Conservation (phyloP, 2,797 vertebrate genomes). For the Aerospiza tachiro region DNA sequence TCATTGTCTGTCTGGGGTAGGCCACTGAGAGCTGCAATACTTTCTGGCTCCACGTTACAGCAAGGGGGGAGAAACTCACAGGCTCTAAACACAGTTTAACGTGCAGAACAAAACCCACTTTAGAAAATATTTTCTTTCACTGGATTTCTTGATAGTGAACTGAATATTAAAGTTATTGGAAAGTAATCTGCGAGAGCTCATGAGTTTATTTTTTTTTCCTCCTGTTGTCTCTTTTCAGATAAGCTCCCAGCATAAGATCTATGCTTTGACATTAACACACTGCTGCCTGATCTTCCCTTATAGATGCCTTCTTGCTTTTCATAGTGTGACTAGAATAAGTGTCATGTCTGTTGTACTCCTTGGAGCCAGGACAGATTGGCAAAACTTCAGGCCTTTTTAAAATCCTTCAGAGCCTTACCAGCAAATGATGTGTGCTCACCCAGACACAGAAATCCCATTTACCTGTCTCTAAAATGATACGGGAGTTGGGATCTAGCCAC, state of each 20-base stretch:
- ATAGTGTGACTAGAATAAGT: neutral
- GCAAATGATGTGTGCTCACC: fast-evolving
- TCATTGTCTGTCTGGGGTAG: neutral
- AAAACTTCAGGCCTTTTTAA: neutral
- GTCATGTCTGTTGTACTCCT: neutral
- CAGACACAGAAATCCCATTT: neutral
- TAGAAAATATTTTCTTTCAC: neutral
- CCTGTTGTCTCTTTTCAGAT: neutral
- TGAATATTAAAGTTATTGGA: neutral
- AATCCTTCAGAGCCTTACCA: neutral
- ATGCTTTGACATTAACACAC: neutral
- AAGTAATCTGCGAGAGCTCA: neutral
- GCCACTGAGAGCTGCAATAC: neutral
- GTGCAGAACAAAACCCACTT: neutral
- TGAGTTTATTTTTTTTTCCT: neutral
- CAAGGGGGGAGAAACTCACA: too few relatives aligned
- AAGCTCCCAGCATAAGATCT: neutral
- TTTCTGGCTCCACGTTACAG: neutral
- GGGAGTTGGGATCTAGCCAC: neutral
- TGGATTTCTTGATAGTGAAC: neutral
- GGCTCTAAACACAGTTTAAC: neutral
- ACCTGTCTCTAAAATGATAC: neutral
- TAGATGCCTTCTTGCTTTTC: neutral
- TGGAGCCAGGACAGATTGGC: neutral
- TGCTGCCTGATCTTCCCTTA: neutral